These are phyloP conservation scores for Parapsyche elsis DNA, from an alignment of 1,140 invertebrate genomes.

Conservation along the genomic window DNA sequence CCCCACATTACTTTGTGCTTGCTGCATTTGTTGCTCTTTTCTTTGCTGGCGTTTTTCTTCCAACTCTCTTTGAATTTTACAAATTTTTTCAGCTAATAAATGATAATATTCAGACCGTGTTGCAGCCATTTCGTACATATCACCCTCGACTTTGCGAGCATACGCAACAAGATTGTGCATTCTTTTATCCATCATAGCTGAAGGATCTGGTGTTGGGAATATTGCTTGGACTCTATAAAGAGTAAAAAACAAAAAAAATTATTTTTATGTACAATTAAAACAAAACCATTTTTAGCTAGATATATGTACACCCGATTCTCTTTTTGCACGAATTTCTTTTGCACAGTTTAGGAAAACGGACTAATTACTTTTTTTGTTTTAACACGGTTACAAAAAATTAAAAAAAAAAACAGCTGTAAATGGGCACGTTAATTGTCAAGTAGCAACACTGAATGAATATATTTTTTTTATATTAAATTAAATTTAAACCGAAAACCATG, in stretches of 20 bases:
- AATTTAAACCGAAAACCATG: no score
- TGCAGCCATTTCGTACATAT: constrained; percentile 99
- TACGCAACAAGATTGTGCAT: constrained; percentile 99
- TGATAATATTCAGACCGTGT: constrained; percentile 98
- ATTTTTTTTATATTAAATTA: no score
- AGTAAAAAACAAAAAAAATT: not conserved
- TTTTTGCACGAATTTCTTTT: no score
- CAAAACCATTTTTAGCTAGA: no score
- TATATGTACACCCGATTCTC: no score
- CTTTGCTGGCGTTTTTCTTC: constrained; percentile 89
- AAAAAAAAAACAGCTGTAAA: no score
- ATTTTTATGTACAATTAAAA: not conserved
- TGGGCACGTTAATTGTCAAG: no score
- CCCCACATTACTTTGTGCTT: constrained; percentile 66
- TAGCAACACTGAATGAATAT: no score
- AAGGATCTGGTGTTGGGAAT: constrained; percentile 95
- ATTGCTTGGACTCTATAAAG: constrained; percentile 93
- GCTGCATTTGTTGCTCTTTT: constrained; percentile 80
- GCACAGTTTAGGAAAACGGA: no score
- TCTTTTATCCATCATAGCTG: constrained; percentile 91
- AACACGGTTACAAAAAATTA: no score
- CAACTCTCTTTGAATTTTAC: constrained; percentile 99
- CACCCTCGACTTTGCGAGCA: constrained; percentile 98
- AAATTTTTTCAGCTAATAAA: constrained; percentile 98
- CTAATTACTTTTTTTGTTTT: no score